Percentiles rank a stretch among this genome's conserved stretches.
These are phyloP conservation scores for Clistopyga incitator DNA, from an alignment of 2,888 invertebrate genomes.

Conservation along the genomic window DNA sequence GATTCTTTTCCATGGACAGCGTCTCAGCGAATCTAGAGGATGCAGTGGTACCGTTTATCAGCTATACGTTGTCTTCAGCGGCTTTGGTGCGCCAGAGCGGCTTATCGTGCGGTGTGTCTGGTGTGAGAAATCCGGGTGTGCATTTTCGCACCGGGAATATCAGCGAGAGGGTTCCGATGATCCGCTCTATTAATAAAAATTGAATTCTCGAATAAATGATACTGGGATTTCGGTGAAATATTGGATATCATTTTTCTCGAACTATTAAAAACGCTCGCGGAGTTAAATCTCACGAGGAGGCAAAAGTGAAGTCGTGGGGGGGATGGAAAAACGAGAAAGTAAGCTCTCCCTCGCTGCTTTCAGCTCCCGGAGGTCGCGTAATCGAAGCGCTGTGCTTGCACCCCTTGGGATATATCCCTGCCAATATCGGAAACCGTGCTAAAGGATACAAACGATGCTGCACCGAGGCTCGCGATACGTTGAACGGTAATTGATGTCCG, in stretches of 20 bases:
- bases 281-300: conserved; percentile 13
- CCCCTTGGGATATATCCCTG: conserved; percentile 52
- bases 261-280: conserved; percentile 9
- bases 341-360: conserved; percentile 42
- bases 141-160: conserved; percentile 11
- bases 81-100: neutral
- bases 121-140: conserved; percentile 3
- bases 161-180: neutral
- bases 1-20: neutral
- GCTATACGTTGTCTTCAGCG: conserved; percentile 2
- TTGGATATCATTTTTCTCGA: conserved; percentile 14
- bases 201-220: conserved; percentile 20
- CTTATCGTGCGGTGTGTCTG: conserved; percentile 6
- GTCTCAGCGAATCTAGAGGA: neutral
- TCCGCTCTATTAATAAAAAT: conserved; percentile 16
- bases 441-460: conserved; percentile 62
- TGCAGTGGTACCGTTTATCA: neutral
- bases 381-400: conserved; percentile 52
- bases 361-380: conserved; percentile 45
- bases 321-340: conserved; percentile 28
- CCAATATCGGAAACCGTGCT: conserved; percentile 60
- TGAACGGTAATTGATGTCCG: conserved; percentile 56
- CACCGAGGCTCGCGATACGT: conserved; percentile 45
- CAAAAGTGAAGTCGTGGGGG: conserved; percentile 27
- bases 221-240: conserved; percentile 8